Percentiles rank a stretch among this genome's conserved stretches.
Conservation (phyloP, 2,888 invertebrate genomes). For the Alviniconcha strummeri region DNA sequence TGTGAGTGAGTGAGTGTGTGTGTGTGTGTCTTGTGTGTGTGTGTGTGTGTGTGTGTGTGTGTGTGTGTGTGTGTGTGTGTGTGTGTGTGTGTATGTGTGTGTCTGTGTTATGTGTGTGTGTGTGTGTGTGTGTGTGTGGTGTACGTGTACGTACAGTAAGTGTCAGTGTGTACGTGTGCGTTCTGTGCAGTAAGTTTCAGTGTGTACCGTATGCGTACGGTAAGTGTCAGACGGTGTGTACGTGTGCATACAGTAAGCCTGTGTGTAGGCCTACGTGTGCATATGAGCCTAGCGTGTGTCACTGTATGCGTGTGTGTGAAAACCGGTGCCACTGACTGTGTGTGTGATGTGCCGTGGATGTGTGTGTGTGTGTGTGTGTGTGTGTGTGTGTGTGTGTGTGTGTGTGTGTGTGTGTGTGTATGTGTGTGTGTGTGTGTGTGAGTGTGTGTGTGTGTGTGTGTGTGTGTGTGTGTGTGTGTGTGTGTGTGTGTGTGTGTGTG, state of each 20-base stretch:
- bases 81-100: constrained; percentile 5
- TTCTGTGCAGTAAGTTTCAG: not conserved
- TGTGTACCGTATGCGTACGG: not conserved
- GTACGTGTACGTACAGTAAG: not conserved
- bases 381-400: not conserved
- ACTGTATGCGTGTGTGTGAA: not conserved
- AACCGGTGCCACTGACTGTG: too few relatives aligned
- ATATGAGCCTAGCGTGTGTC: not conserved
- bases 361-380: too few relatives aligned
- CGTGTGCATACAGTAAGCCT: not conserved
- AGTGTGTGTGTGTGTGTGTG: not conserved
- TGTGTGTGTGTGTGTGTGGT: not conserved
- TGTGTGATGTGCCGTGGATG: not conserved
- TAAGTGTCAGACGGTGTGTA: not conserved
- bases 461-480: not conserved
- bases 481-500: too few relatives aligned
- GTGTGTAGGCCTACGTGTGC: not conserved
- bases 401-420: not conserved
- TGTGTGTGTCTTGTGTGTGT: too few relatives aligned
- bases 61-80: constrained; percentile 2
- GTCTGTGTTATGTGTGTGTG: not conserved
- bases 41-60: not conserved
- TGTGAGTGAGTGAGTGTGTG: too few relatives aligned
- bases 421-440: not conserved
- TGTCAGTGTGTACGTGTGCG: not conserved